Evolutionary conservation across 2,888 invertebrate species (phyloP), one percentile per base, ranked within the genome.

Genomic region (Brenthis daphne): DNA sequence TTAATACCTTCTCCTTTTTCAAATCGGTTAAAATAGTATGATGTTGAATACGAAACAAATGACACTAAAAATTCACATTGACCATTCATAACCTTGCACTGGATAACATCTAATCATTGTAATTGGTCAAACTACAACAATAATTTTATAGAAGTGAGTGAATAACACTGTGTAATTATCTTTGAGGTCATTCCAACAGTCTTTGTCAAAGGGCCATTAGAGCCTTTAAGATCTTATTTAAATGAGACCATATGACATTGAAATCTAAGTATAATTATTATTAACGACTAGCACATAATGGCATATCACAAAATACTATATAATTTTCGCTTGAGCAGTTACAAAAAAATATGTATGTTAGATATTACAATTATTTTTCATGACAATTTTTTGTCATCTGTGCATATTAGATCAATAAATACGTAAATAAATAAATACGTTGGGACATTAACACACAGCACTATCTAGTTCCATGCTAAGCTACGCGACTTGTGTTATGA

Each of bases 71-170:
- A 6, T 58, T 20, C 37, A 63, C 37, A 37, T 33, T 37, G 14
- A 54, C 43, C 57, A 50, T 60, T n/a, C 60, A 20, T 24, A 63
- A 61, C 68, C 72, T 73, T 67, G 72, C 68, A 66, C 70, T 55
- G 57, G 14, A 72, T 70, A 73, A 60, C 37, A 43, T 43, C 60
- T 50, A 60, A 73, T 71, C 66, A 74, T 68, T 66, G 57, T 71
- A 66, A 74, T 74, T 64, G 69, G 61, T 74, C 70, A 73, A 68
- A 69, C 51, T 58, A 68, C 68, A 64, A 58, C 68, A 64, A 58
- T 66, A 64, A 58, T 66, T 70, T 64, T 68, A 73, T 61, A 51
- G 68, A 67, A 61, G 65, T 61, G 55, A 66, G 64, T 64, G 69
- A 68, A 70, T 60, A 60, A 64, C 56, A 51, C 60, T 43, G 37